Evolutionary conservation across 1,140 invertebrate genomes (phyloP), one percentile per base, ranked within the genome.

Genomic region (Zaprionus nigranus): DNA sequence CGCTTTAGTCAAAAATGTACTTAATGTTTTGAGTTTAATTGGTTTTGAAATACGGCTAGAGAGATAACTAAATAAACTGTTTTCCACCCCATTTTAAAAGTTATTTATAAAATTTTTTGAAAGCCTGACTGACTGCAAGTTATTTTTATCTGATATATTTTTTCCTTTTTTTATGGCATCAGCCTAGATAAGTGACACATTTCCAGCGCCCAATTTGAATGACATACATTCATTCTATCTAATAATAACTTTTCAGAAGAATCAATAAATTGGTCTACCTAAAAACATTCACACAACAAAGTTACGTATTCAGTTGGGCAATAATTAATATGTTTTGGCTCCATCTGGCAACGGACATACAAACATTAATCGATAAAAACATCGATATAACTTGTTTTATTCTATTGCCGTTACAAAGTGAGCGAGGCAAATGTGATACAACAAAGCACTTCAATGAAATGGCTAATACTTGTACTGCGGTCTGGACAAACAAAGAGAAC

Each of bases 401-500:
- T 3, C 17, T 9, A 11, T 17, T 46, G n/a, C 6, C n/a, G 38
- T 22, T 2, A 43, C 69, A 58, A 65, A 57, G 20, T 46, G 9
- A 22, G 20, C 20, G 5, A 49, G n/a, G 30, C 4, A 57, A 17
- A 24, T n/a, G 36, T n/a, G 2, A 13, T 51, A 15, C 24, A n/a
- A 9, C 15, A 15, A 24, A 43, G 38, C 24, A 30, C 40, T 56
- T 15, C 26, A 38, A 13, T 1, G 4, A 30, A n/a, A 1, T 51
- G 61, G 5, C 11, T n/a, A 51, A 38, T 46, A 28, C n/a, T n/a
- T n/a, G n/a, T n/a, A n/a, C 46, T 67, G 38, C 34, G 64, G 51
- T 43, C 54, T 38, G 54, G 59, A 66, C 64, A 71, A 71, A 69
- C 62, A 75, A 82, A 73, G 56, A 4, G 38, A 56, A 7, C 43